These are phyloP conservation scores for Oryzias dopingdopingensis DNA, from an alignment of 2,797 vertebrate species.

Conservation along the genomic window DNA sequence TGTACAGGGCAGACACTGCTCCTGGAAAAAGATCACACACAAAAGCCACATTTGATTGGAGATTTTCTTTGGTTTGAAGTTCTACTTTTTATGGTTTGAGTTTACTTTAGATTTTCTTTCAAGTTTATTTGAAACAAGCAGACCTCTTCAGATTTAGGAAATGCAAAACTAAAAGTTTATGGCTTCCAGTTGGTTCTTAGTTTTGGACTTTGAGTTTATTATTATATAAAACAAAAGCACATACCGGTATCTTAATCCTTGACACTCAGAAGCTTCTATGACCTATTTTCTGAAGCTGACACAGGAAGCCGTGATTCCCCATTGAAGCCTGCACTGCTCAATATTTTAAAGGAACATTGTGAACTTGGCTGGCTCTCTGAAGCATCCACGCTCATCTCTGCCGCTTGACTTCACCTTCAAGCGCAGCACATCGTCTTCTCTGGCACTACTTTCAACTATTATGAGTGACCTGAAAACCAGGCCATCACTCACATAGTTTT, in stretches of 20 bases:
- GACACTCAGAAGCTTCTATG: constrained; percentile 16
- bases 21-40: constrained; percentile 36
- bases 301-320: constrained; percentile 14
- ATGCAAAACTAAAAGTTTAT: too few relatives aligned
- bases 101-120: too few relatives aligned
- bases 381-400: constrained; percentile 23
- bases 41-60: background rate
- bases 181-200: too few relatives aligned
- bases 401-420: constrained; percentile 33
- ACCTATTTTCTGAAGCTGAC: constrained; percentile 38
- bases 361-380: constrained; percentile 27
- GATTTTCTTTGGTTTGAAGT: too few relatives aligned
- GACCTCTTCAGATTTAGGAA: too few relatives aligned
- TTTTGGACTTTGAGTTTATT: too few relatives aligned
- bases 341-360: constrained; percentile 62
- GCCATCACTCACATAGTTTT: background rate
- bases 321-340: constrained; percentile 47
- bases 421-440: constrained; percentile 1
- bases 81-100: too few relatives aligned
- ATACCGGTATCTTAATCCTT: background rate
- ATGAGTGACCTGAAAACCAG: constrained; percentile 35
- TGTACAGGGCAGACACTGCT: constrained; percentile 68
- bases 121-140: too few relatives aligned
- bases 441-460: constrained; percentile 1
- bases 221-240: background rate